Evolutionary conservation across 2,888 invertebrate genomes (phyloP), one percentile per base, ranked within the genome.

Genomic region (Synanthedon formicaeformis): DNA sequence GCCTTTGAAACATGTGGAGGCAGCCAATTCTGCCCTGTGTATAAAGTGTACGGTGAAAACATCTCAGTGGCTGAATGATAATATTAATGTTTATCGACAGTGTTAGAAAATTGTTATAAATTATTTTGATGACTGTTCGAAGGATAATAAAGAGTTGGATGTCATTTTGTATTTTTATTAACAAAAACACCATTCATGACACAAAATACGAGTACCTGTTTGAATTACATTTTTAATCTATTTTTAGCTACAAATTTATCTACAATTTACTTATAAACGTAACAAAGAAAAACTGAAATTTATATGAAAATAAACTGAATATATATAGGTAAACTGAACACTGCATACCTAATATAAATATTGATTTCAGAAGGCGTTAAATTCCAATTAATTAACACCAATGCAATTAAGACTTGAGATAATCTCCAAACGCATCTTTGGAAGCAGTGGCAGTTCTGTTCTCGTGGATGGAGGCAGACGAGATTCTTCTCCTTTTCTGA

Each of bases 121-220:
- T 88, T 88, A 88, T 88, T 88, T 88, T 88, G 88, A 88, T 88
- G 88, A 88, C 88, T 88, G 88, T 88, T 88, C 87, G 84, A 88
- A 88, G 76, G 83, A 88, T 87, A 88, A 88, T 88, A 88, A 88
- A 88, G 88, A 88, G 88, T 88, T 88, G 88, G 88, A 88, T 88
- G 88, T 88, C 88, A 87, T 51, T 67, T 66, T 58, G 66, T 66
- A 67, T 68, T 45, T 71, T 80, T 68, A 74, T 45, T 45, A 13
- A n/a, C 12, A 41, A 13, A 34, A 34, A 34, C 8, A 34, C 34
- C 10, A 34, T 34, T 6, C 34, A 34, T 10, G 23, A 23, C 34
- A 10, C 34, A 34, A 34, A 10, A 34, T 34, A 34, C 8, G 1
- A 6, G 6, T 27, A 27, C 27, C 27, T 27, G 6, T 27, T 27